These are phyloP conservation scores for Neodiprion fabricii DNA, from an alignment of 1,140 invertebrate genomes.

Conservation along the genomic window DNA sequence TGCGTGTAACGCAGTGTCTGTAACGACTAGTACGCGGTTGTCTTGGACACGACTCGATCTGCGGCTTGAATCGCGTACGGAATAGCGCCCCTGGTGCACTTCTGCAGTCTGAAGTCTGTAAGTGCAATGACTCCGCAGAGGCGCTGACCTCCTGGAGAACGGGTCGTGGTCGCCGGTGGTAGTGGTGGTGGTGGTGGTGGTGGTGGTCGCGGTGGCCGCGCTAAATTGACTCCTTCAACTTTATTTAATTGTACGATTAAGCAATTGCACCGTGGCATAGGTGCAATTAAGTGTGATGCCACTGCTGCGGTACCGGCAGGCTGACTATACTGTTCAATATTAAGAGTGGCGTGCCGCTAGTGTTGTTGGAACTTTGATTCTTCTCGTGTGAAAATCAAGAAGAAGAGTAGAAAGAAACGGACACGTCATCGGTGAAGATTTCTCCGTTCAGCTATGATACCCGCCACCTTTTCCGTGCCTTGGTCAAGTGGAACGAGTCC, in stretches of 20 bases:
- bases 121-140: conserved; percentile 30
- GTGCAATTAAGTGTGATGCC: neutral
- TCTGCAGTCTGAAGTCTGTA: conserved; percentile 16
- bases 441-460: conserved; percentile 1
- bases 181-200: no score
- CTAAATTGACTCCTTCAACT: neutral
- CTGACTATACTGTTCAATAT: no score
- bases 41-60: no score
- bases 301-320: neutral
- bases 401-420: neutral
- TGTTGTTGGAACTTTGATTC: no score
- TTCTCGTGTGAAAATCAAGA: neutral
- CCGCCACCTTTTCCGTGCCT: neutral
- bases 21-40: no score
- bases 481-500: neutral
- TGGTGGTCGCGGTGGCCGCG: neutral
- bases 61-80: neutral
- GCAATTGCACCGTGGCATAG: neutral
- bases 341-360: no score
- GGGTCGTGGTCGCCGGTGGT: conserved; percentile 10
- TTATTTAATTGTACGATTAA: conserved; percentile 2
- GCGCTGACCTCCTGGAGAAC: conserved; percentile 26
- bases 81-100: neutral
- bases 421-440: neutral
- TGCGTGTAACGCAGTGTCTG: no score